Evolutionary conservation across 2,797 vertebrate genomes (phyloP), one percentile per base, ranked within the genome.

Genomic region (Carcharodon carcharias): DNA sequence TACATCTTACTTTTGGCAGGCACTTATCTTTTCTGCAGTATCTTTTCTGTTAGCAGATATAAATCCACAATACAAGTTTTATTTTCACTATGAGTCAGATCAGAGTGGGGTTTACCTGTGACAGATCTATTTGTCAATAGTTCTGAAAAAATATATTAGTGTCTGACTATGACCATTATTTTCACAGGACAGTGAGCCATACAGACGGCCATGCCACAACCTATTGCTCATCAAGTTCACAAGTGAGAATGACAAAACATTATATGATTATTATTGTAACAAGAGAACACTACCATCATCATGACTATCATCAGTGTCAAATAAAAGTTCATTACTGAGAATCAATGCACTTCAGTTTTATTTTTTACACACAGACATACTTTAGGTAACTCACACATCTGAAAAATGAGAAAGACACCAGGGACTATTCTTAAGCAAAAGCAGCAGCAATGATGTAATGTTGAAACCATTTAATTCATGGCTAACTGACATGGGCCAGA

Each of bases 11-110:
- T 73, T 54, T 73, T 58, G 94, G 45, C 94, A 95, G 6, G 56
- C 12, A 28, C 18, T 28, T 54, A 67, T n/a, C n/a, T n/a, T n/a
- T n/a, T 6, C 50, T 95, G 94, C 54, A 67, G 91, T 67, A 93
- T 65, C 91, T 67, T 93, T 56, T 56, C 35, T 21, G n/a, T 93
- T 93, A 65, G 35, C 69, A 77, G 50, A 95, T 77, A 95, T 54
- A 95, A 95, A 58, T 35, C 50, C 69, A 77, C 50, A 95, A 50
- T 14, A 73, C 69, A 95, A 35, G 69, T 56, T 95, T 95, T 95
- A 95, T 77, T 73, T 95, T 58, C 12, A 35, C 28, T 71, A 40
- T 95, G 94, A 73, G 69, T 95, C 69, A 56, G 45, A 73, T 77
- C 54, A 77, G 69, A 95, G 50, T 77, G 31, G 18, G 69, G 45